These are phyloP conservation scores for Centrocercus urophasianus DNA, from an alignment of 2,113 vertebrate genomes.

Conservation along the genomic window DNA sequence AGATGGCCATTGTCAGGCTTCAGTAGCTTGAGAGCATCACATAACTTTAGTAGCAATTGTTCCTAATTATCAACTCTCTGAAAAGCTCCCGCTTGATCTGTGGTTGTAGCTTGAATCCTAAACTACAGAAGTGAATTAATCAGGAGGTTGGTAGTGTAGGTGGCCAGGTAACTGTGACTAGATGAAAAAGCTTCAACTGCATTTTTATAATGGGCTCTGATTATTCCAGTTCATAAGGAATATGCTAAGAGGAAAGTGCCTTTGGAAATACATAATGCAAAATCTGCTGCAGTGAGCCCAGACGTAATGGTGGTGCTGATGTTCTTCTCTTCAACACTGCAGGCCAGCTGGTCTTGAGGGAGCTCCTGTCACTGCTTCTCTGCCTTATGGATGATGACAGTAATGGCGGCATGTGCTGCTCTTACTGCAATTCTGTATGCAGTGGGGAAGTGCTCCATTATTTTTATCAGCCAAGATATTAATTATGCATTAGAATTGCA, in stretches of 20 bases:
- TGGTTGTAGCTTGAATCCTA: neutral
- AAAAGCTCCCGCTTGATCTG: neutral
- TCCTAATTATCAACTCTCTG: neutral
- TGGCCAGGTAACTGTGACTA: neutral
- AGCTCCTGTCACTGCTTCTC: neutral
- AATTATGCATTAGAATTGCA: constrained; percentile 37
- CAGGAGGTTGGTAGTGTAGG: neutral
- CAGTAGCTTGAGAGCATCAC: neutral
- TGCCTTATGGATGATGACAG: constrained; percentile 40
- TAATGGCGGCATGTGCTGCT: neutral
- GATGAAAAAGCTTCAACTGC: no score
- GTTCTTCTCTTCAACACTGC: neutral
- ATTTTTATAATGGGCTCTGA: neutral
- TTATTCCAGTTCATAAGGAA: neutral
- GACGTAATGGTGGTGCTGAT: neutral
- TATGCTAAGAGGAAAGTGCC: neutral
- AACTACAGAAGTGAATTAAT: neutral
- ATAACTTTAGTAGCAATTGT: neutral
- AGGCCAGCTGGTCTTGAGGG: constrained; percentile 36
- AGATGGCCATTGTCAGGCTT: neutral
- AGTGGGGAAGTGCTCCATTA: neutral
- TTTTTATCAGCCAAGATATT: neutral
- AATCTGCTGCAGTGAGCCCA: neutral
- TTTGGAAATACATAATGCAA: neutral
- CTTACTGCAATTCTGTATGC: neutral